phyloP scores from a whole-genome alignment of 2,113 vertebrate species.

The Catharus bicknelli region DNA sequence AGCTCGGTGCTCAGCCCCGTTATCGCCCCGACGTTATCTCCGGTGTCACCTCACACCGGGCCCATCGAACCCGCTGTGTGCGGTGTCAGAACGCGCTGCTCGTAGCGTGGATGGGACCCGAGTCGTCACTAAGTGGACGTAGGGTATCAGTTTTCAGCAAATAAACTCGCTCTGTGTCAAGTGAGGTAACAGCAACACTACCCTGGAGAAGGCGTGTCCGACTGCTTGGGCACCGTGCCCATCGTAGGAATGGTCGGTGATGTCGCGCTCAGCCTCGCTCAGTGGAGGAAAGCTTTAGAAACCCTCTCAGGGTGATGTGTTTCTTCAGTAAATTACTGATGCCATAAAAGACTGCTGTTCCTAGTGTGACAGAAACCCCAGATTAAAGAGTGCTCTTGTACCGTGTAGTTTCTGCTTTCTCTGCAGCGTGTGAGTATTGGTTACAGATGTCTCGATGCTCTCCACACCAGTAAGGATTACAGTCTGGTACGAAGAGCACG shows the following conservation, averaged over 20 bases:
- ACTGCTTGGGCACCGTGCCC: background rate
- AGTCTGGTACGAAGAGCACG: background rate
- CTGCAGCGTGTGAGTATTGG: background rate
- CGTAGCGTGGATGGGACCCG: background rate
- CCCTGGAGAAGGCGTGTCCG: conserved; percentile 34
- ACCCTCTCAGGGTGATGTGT: conserved; percentile 46
- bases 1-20: background rate
- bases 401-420: conserved; percentile 3
- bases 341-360: background rate
- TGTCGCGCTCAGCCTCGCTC: background rate
- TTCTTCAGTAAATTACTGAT: conserved; percentile 52
- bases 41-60: background rate
- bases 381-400: conserved; percentile 18
- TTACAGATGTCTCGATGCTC: background rate
- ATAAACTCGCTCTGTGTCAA: background rate
- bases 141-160: background rate
- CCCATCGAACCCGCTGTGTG: background rate
- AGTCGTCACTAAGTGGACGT: background rate
- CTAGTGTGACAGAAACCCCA: background rate
- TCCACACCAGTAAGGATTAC: background rate
- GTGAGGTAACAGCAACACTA: conserved; percentile 29
- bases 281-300: conserved; percentile 51
- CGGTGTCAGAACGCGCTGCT: background rate
- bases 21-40: background rate
- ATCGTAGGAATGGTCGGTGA: background rate